phyloP scores from a whole-genome alignment of 2,888 invertebrate genomes.

The Eilema griseolum region DNA sequence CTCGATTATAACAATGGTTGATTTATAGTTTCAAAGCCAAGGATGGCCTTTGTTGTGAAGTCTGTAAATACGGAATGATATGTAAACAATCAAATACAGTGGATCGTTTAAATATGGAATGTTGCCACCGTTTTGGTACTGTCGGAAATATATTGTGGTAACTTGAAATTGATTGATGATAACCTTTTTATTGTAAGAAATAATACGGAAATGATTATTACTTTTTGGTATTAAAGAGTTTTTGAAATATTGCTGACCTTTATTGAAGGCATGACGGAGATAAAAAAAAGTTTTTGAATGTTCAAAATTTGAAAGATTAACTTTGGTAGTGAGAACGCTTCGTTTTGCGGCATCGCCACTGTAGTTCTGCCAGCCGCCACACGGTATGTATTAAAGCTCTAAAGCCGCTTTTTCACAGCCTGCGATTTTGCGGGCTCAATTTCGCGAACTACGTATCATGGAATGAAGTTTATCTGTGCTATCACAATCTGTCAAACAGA shows the following conservation, averaged over 20 bases:
- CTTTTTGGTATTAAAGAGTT: background rate
- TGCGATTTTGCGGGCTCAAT: too few species aligned
- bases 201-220: background rate
- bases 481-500: too few species aligned
- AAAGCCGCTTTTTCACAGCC: too few species aligned
- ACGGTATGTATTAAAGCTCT: too few species aligned
- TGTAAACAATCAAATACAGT: slow-evolving; percentile 16
- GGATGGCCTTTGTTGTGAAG: slow-evolving; percentile 31
- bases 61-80: slow-evolving; percentile 16
- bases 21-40: slow-evolving; percentile 68
- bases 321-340: too few species aligned
- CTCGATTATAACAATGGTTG: slow-evolving; percentile 77
- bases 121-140: background rate
- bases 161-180: background rate
- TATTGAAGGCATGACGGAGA: background rate
- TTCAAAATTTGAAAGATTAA: too few species aligned
- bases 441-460: too few species aligned
- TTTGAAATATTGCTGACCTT: background rate
- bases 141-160: background rate
- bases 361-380: too few species aligned
- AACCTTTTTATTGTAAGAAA: background rate
- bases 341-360: too few species aligned
- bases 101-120: slow-evolving; percentile 11
- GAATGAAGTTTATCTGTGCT: too few species aligned
- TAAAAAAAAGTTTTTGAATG: background rate